Percentiles rank a stretch among this genome's conserved stretches.
These are phyloP conservation scores for Aegithalos caudatus DNA, from an alignment of 2,113 vertebrate species.

Conservation along the genomic window DNA sequence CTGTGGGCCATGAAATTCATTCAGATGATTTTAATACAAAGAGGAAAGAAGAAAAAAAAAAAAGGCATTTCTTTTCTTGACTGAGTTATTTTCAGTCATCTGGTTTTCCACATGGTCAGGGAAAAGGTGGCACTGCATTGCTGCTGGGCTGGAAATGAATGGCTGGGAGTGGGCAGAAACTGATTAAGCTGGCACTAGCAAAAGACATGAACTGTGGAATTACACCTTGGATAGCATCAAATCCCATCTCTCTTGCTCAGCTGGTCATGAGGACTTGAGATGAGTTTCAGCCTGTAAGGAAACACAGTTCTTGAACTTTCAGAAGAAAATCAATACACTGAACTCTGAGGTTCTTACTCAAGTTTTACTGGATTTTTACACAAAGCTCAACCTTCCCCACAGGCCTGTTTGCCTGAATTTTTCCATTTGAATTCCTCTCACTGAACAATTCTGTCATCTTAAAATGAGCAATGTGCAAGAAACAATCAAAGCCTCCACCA, in stretches of 20 bases:
- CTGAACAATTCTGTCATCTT: background rate
- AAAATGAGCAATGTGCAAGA: background rate
- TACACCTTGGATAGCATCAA: conserved; percentile 27
- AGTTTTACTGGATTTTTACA: background rate
- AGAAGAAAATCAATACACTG: conserved; percentile 2
- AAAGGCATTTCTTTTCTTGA: background rate
- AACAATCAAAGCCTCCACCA: background rate
- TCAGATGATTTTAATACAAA: background rate
- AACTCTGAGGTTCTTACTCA: background rate
- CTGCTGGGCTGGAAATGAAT: conserved; percentile 54
- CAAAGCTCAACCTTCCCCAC: background rate
- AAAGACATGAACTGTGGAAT: conserved; percentile 37
- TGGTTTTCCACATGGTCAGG: background rate
- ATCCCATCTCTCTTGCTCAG: conserved; percentile 46
- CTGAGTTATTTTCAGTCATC: background rate
- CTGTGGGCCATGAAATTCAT: background rate
- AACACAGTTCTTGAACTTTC: conserved; percentile 10
- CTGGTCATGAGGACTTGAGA: conserved; percentile 17
- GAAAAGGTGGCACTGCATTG: background rate
- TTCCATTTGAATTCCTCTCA: background rate
- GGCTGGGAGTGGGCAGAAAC: background rate
- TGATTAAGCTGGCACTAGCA: background rate
- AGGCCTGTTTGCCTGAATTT: background rate
- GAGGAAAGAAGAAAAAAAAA: background rate
- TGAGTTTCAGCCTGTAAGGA: conserved; percentile 32